Base-by-base conservation (phyloP, 2,888 invertebrate species). In the Drosophila melanosoma region DNA sequence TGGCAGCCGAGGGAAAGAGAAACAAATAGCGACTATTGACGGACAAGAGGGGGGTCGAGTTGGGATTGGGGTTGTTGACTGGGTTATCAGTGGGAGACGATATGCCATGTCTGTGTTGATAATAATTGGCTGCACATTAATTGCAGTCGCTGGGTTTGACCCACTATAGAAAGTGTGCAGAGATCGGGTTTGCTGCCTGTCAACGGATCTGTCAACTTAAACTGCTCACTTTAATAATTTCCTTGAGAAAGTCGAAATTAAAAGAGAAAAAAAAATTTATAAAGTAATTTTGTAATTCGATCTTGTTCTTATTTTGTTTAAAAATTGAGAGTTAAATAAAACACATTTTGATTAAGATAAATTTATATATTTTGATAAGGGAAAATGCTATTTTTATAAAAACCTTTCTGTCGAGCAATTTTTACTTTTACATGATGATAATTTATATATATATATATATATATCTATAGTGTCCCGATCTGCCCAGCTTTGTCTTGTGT, bases 1-100 rank as follows among this genome's bases (percentile, higher is more conserved):
- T 78, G 78, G 60, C 76, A 64, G 48, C 63, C 56, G 45, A 54
- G 81, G 56, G 76, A 78, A 62, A 64, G 65, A 61, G 76, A 52
- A 36, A 60, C 52, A 56, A 60, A 59, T 45, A 23, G 15, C 10
- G 45, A 52, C 51, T 63, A 33, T 67, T 52, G 54, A 59, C 57
- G 33, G 49, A 42, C 52, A 29, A 17, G 48, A 45, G 51, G 51
- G 54, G 15, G 3, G 17, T 38, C 7, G 12, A 38, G 38, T 12
- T 23, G 15, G 1, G 5, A 3, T 15, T 29, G 17, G 11, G 26
- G 1, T 12, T 10, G 1, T 12, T 10, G 2, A 26, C 7, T 26
- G 56, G 38, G 23, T 23, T n/a, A 56, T 38, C 38, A 8, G 29
- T 29, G 6, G 5, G 29, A 40, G 29, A 29, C 40, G 20, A 15